These are phyloP conservation scores for Enteromius treurensis DNA, from an alignment of 2,797 vertebrate genomes.

Conservation along the genomic window DNA sequence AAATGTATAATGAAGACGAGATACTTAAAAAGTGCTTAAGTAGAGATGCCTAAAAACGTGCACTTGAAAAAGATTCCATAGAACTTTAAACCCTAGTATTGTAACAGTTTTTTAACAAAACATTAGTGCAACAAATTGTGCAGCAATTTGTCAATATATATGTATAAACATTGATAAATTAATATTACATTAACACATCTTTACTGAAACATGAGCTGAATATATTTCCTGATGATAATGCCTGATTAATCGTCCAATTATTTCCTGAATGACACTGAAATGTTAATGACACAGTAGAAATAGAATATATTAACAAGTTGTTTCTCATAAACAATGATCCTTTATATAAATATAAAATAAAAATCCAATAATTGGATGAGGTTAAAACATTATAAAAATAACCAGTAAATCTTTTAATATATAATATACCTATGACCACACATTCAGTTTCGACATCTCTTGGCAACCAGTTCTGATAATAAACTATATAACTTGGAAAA, in stretches of 20 bases:
- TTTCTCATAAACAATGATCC: background rate
- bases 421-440: background rate
- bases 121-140: background rate
- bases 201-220: background rate
- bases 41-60: background rate
- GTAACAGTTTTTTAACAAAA: background rate
- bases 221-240: background rate
- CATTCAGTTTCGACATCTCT: background rate
- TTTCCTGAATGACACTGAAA: background rate
- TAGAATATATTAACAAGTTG: background rate
- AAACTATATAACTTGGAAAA: background rate
- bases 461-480: background rate
- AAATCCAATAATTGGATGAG: background rate
- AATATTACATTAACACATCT: background rate
- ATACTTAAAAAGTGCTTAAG: background rate
- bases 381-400: background rate
- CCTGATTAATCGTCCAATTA: background rate
- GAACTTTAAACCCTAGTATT: background rate
- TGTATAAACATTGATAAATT: background rate
- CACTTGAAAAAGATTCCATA: background rate
- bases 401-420: background rate
- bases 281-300: background rate
- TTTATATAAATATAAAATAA: background rate
- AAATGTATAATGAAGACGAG: background rate
- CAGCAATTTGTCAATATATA: background rate